Base-by-base conservation (phyloP, 2,797 vertebrate species). In the Cryptoblepharus egeriae region DNA sequence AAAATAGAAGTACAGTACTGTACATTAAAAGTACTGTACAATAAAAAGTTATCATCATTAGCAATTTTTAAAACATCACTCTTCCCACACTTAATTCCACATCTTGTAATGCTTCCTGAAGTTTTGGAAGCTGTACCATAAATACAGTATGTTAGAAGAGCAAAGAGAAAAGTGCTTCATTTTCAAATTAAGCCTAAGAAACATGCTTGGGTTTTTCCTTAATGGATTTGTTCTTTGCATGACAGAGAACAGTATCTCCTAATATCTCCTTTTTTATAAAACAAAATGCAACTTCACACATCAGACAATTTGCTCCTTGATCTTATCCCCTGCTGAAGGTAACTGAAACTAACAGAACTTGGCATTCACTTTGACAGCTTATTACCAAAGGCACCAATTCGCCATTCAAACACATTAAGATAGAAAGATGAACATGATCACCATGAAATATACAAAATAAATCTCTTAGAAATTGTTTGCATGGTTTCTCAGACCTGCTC, bases 281-380 rank as follows among this genome's bases (percentile, higher is more conserved):
- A 91, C 86, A 91, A 92, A 93, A 92, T 61, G 49, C 58, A 88
- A 67, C 75, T 68, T 79, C 37, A 77, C 57, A 75, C 63, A 92
- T 89, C 86, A 94, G 89, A 91, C 68, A 87, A 76, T 89, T 90
- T 93, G 85, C 82, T 92, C 89, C 95, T 92, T 93, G 91, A 92
- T 95, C 90, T 81, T 84, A 80, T 84, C 67, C 80, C 32, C 78
- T 70, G 39, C 0, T 30, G 39, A 87, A 88, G 75, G 79, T 82
- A 88, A 81, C 79, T 69, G 78, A 92, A 89, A 81, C 42, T 1
- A 55, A 86, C 85, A 91, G 84, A 72, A 83, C 71, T 88, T 90
- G 90, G 57, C 58, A 60, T 87, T 83, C 89, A 69, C 55, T 90
- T 86, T 94, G 82, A 71, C 13, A 77, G 75, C 68, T 88, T 91